Percentiles rank a stretch among this genome's conserved stretches.
These are phyloP conservation scores for Harmothoe impar DNA, from an alignment of 2,888 invertebrate species.

Conservation along the genomic window DNA sequence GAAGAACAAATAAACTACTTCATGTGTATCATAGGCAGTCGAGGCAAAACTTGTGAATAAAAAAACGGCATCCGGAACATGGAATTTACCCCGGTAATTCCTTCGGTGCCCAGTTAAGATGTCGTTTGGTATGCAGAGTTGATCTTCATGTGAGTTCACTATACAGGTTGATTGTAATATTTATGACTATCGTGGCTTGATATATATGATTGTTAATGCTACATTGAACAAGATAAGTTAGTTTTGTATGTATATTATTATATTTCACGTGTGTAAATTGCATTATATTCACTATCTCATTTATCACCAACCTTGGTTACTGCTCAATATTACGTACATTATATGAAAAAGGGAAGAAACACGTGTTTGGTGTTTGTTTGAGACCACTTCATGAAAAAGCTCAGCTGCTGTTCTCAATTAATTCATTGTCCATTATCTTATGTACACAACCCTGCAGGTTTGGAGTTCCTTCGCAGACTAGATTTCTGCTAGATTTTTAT, in stretches of 20 bases:
- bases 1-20: constrained; percentile 50
- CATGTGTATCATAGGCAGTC: constrained; percentile 62
- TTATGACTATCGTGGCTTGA: constrained; percentile 61
- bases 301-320: constrained; percentile 60
- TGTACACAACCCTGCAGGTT: background rate
- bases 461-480: background rate
- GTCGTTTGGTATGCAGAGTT: constrained; percentile 30
- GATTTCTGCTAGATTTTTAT: constrained; percentile 25
- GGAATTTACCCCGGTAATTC: constrained; percentile 42
- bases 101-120: constrained; percentile 49
- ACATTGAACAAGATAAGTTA: constrained; percentile 60
- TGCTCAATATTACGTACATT: constrained; percentile 57
- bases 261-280: constrained; percentile 60
- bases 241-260: constrained; percentile 62
- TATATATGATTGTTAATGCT: constrained; percentile 54
- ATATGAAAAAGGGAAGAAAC: background rate
- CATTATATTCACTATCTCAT: constrained; percentile 60
- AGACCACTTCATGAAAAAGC: constrained; percentile 49
- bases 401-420: constrained; percentile 50
- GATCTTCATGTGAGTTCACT: constrained; percentile 44
- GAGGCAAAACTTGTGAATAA: constrained; percentile 63
- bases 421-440: constrained; percentile 37
- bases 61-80: constrained; percentile 24
- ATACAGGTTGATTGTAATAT: constrained; percentile 58
- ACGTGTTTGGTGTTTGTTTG: constrained; percentile 26